phyloP scores from a whole-genome alignment of 2,113 vertebrate genomes.

The Centropus unirufus region DNA sequence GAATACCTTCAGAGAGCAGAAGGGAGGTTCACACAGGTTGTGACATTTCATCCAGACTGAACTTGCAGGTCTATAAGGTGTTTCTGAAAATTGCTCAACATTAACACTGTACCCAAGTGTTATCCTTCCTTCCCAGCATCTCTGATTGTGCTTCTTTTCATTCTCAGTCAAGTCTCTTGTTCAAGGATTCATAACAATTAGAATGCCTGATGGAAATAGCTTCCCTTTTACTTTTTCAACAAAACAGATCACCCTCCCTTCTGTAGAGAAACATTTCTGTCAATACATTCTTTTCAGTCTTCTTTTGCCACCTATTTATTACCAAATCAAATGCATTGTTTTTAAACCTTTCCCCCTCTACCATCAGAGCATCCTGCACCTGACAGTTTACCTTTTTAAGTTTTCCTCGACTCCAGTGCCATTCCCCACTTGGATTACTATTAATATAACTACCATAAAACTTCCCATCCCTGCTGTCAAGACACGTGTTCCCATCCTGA shows the following conservation, averaged over 20 bases:
- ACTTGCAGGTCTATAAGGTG: not conserved
- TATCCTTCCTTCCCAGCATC: not conserved
- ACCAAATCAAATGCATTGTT: not conserved
- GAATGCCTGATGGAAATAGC: not conserved
- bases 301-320: not conserved
- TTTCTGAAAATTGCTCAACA: not conserved
- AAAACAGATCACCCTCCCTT: not conserved
- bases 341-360: not conserved
- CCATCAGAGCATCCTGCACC: not conserved
- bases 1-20: not conserved
- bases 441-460: not conserved
- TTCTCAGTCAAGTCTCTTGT: not conserved
- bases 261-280: not conserved
- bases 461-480: not conserved
- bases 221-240: not conserved
- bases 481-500: not conserved
- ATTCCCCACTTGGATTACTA: not conserved
- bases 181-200: not conserved
- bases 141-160: not conserved
- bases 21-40: not conserved
- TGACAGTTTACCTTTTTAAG: not conserved
- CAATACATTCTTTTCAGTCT: not conserved
- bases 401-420: not conserved
- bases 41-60: not conserved
- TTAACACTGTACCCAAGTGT: not conserved